Evolutionary conservation across 2,113 vertebrate genomes (phyloP).

Genomic region (Colinus virginianus): DNA sequence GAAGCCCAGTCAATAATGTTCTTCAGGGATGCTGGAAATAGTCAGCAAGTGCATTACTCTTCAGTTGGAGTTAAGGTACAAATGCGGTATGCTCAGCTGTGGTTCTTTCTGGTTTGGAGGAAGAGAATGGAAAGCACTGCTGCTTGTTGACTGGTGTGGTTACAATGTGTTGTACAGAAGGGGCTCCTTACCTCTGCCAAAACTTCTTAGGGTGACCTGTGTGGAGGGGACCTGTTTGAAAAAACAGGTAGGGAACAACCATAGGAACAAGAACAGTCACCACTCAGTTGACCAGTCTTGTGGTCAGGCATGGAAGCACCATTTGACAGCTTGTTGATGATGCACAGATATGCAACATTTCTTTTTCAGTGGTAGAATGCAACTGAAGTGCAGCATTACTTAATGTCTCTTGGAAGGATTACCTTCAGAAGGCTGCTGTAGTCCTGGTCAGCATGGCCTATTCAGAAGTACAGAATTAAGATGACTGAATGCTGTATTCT

Average conservation of each 20-base stretch:
- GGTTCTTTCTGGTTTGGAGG: not conserved
- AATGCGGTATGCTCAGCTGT: not conserved
- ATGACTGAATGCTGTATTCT: rapidly evolving
- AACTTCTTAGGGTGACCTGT: not conserved
- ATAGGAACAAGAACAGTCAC: not conserved
- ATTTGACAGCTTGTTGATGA: not conserved
- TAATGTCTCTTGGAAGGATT: not conserved
- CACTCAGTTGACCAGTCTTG: not conserved
- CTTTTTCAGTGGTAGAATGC: not conserved
- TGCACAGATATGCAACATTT: not conserved
- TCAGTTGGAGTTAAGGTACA: not conserved
- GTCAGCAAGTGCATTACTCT: not conserved
- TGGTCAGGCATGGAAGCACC: not conserved
- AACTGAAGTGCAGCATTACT: not conserved
- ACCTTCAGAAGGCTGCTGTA: not conserved
- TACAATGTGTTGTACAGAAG: not conserved
- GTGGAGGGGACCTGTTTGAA: not conserved
- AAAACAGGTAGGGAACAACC: not conserved
- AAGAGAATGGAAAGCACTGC: not conserved
- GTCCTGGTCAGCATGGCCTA: rapidly evolving
- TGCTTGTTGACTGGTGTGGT: not conserved
- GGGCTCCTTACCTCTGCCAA: not conserved
- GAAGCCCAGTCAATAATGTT: not conserved
- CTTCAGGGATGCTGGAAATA: not conserved
- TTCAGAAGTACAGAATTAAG: not conserved